Conservation (phyloP, 2,113 vertebrate genomes). For the Ochotona princeps region DNA sequence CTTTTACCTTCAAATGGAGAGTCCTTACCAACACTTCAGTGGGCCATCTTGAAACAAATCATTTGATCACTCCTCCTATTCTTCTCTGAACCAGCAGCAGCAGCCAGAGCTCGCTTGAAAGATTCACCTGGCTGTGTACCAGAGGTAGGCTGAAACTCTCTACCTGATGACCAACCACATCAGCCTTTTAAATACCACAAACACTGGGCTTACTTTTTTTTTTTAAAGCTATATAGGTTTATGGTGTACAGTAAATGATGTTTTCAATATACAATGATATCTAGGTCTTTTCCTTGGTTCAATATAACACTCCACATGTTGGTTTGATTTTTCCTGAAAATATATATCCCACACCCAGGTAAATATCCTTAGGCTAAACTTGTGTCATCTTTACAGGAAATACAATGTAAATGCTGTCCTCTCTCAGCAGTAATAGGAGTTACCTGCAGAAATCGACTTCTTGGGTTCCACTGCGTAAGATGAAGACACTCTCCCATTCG, state of each 20-base stretch:
- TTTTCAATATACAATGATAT: conserved; percentile 12
- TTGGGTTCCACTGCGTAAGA: conserved; percentile 84
- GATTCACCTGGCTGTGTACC: not conserved
- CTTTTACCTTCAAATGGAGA: not conserved
- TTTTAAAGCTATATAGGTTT: not conserved
- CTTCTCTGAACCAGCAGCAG: not conserved
- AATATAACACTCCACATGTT: not conserved
- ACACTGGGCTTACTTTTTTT: not conserved
- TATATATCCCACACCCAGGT: not conserved
- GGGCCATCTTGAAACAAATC: not conserved
- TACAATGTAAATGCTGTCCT: not conserved
- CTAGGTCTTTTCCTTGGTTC: not conserved
- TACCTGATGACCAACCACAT: not conserved
- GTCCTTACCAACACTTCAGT: not conserved
- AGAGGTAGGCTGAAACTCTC: not conserved
- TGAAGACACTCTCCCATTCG: conserved; percentile 91
- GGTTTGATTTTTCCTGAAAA: conserved; percentile 28
- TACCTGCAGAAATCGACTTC: conserved; percentile 80
- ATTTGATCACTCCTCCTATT: not conserved
- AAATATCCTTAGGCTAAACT: conserved; percentile 21
- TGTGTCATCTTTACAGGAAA: conserved; percentile 9
- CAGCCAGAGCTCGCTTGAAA: not conserved
- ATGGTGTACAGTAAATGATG: not conserved
- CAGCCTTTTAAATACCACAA: not conserved
- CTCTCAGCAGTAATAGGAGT: not conserved